Evolutionary conservation across 2,113 vertebrate species (phyloP).

Genomic region (Apaloderma vittatum): DNA sequence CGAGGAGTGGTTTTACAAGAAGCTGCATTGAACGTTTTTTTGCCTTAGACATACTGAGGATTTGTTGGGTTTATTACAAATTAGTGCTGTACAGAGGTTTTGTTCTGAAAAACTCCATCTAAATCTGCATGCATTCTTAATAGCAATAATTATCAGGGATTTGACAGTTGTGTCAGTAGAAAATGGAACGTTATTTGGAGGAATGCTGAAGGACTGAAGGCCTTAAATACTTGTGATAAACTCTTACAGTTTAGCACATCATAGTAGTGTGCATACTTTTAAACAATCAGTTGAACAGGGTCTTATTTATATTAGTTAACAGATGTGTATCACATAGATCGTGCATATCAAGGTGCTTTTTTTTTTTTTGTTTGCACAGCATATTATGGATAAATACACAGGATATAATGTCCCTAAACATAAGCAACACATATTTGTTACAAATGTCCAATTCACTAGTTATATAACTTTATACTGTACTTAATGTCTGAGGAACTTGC

Average conservation of each 20-base stretch:
- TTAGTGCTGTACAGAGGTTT: neutral
- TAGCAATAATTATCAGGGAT: fast-evolving
- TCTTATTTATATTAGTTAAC: neutral
- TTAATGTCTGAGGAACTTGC: neutral
- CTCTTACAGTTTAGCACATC: neutral
- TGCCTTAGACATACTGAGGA: neutral
- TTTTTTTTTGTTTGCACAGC: neutral
- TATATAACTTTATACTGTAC: neutral
- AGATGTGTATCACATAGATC: neutral
- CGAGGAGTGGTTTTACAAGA: neutral
- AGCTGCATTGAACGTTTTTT: neutral
- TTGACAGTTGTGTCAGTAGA: neutral
- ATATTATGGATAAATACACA: neutral
- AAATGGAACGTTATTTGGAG: neutral
- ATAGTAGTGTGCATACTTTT: neutral
- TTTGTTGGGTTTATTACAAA: neutral
- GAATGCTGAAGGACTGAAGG: neutral
- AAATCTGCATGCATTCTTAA: neutral
- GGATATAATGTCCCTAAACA: neutral
- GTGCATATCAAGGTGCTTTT: neutral
- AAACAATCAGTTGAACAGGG: neutral
- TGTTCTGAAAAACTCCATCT: neutral
- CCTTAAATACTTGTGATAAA: neutral
- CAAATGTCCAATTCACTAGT: neutral
- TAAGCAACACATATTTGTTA: neutral